A percentile compares a stretch with the other conserved stretches of the same genome.
These are phyloP conservation scores for Pomacea canaliculata DNA, from an alignment of 2,888 invertebrate genomes.

Conservation along the genomic window DNA sequence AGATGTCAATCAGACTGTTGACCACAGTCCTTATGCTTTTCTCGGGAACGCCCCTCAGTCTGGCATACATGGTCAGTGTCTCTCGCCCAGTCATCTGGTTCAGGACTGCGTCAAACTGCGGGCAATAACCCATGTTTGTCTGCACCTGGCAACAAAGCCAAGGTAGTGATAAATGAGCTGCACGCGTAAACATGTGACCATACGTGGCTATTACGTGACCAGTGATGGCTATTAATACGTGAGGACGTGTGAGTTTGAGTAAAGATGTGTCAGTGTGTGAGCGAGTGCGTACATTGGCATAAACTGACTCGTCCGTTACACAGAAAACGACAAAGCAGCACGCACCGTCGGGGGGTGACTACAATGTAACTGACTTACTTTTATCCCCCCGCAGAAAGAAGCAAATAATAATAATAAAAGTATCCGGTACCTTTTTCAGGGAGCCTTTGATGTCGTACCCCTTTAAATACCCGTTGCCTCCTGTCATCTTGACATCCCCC, in stretches of 20 bases:
- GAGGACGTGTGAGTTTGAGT: too few relatives aligned
- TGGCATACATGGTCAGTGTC: constrained; percentile 80
- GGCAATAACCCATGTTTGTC: constrained; percentile 87
- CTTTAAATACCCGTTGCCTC: constrained; percentile 73
- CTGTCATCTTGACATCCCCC: constrained; percentile 71
- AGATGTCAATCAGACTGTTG: constrained; percentile 46
- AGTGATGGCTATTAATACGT: too few relatives aligned
- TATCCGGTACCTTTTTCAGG: constrained; percentile 44
- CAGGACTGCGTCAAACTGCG: constrained; percentile 88
- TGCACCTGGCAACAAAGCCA: constrained; percentile 75
- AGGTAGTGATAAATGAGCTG: not conserved
- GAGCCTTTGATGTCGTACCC: constrained; percentile 58
- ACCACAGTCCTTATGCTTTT: constrained; percentile 53
- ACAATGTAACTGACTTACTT: too few relatives aligned
- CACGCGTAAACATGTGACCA: not conserved
- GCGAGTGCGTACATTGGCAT: too few relatives aligned
- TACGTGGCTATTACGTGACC: not conserved
- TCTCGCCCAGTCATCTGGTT: constrained; percentile 82
- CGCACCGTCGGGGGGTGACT: too few relatives aligned
- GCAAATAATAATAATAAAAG: too few relatives aligned
- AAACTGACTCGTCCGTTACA: too few relatives aligned
- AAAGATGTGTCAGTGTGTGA: too few relatives aligned
- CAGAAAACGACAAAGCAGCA: too few relatives aligned
- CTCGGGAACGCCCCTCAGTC: constrained; percentile 74
- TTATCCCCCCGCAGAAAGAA: too few relatives aligned